A percentile compares a stretch with the other conserved stretches of the same genome.
Conservation (phyloP, 2,888 invertebrate genomes). For the Tuta absoluta region DNA sequence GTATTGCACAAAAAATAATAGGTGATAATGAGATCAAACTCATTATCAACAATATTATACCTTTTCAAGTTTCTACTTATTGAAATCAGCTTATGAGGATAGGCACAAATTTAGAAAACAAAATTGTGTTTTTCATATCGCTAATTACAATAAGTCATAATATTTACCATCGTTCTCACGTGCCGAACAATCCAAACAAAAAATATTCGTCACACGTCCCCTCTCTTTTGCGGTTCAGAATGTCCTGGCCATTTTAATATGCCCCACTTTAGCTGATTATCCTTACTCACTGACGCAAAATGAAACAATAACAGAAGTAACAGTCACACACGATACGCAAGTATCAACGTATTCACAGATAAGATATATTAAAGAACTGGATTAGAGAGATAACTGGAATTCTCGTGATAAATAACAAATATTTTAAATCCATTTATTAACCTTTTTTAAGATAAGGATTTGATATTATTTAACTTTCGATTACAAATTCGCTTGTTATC, state of each 20-base stretch:
- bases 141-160: conserved; percentile 26
- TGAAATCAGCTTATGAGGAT: too few relatives aligned
- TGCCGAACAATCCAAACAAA: conserved; percentile 39
- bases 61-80: too few relatives aligned
- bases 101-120: too few relatives aligned
- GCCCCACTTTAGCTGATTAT: conserved; percentile 43
- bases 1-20: too few relatives aligned
- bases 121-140: too few relatives aligned
- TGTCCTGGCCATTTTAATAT: conserved; percentile 62
- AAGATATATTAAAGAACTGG: conserved; percentile 1
- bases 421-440: neutral
- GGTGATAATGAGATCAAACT: too few relatives aligned
- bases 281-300: conserved; percentile 8
- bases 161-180: conserved; percentile 60
- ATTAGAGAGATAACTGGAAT: neutral
- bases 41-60: too few relatives aligned
- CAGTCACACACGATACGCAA: conserved; percentile 1
- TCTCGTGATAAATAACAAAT: neutral
- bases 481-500: too few relatives aligned
- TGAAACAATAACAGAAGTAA: conserved; percentile 11
- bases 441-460: neutral
- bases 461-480: neutral
- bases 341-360: conserved; percentile 3
- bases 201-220: conserved; percentile 39
- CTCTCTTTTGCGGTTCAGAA: conserved; percentile 33